Conservation (phyloP, 1,140 invertebrate genomes). For the Bombus waltoni region DNA sequence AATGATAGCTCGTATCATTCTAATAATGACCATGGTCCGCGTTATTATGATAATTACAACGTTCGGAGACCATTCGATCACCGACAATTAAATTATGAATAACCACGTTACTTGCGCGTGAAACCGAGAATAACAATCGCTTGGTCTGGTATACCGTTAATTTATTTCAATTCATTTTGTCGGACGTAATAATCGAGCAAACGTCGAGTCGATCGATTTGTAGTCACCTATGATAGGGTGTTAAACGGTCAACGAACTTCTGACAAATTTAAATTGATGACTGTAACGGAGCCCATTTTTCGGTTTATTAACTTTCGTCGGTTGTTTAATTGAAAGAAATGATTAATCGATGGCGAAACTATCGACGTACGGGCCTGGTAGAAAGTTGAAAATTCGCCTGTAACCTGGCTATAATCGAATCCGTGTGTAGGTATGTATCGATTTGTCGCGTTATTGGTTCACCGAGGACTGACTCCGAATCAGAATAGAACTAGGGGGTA, state of each 20-base stretch:
- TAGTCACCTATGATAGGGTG: neutral
- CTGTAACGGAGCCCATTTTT: constrained; percentile 11
- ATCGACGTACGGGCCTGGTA: neutral
- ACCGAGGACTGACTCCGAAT: neutral
- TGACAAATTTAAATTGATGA: constrained; percentile 39
- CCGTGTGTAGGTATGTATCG: constrained; percentile 19
- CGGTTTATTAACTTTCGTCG: constrained; percentile 31
- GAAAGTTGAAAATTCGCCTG: constrained; percentile 14
- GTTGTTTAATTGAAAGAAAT: constrained; percentile 26
- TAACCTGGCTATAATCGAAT: constrained; percentile 20
- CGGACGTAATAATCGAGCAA: neutral
- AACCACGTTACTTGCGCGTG: neutral
- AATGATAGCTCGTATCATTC: neutral
- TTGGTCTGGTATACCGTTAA: neutral
- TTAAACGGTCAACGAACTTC: neutral
- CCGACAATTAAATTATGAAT: neutral
- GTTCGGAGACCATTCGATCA: neutral
- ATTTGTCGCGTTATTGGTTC: constrained; percentile 42
- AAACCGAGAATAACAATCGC: neutral
- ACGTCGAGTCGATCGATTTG: neutral
- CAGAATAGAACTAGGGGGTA: neutral
- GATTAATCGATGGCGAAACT: constrained; percentile 25
- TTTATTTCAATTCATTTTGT: constrained; percentile 3
- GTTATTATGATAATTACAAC: neutral
- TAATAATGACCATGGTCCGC: neutral